Base-by-base conservation (phyloP, 2,888 invertebrate genomes). In the Drosophila nigricruria region DNA sequence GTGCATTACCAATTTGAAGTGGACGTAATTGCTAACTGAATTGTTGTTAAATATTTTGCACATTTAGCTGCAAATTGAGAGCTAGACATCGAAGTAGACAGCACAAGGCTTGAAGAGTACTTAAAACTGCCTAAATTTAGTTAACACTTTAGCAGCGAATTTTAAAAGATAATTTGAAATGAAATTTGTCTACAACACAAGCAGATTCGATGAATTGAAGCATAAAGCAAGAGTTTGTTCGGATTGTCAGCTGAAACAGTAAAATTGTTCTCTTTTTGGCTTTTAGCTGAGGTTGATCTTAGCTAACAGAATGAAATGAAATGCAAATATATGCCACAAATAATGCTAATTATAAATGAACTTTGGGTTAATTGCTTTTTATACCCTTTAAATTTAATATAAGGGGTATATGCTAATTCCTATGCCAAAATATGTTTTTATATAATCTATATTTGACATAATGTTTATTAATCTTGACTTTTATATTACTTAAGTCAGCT, bases 1-100 rank as follows among this genome's bases (percentile, higher is more conserved):
- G 20, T 42, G 56, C 53, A 50, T 32, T 42, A n/a, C n/a, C 50
- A 43, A 50, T 34, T 27, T 59, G n/a, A 59, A 52, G 54, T 54
- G 40, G 14, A 20, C 27, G 38, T 61, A 71, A 72, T 67, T 63
- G 50, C 38, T 62, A 64, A 61, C 60, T 63, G 42, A 40, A 57
- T 18, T 25, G 27, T 16, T 40, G 45, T 67, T 57, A 63, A 63
- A 47, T 47, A 45, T 16, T 47, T 68, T 30, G 64, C 50, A 50
- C 58, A 50, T 58, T 50, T 27, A 30, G 53, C 52, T 45, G 67
- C 32, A 42, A 56, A 64, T 64, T 57, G 57, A 63, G 42, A 57
- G 45, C 53, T 30, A 45, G 20, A 49, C 27, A 25, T n/a, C 9
- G 70, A 64, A 20, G 14, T 12, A 12, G 42, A 14, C 20, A 9